These are phyloP conservation scores for Rhagoletis zephyria DNA, from an alignment of 1,140 invertebrate species.

Conservation along the genomic window DNA sequence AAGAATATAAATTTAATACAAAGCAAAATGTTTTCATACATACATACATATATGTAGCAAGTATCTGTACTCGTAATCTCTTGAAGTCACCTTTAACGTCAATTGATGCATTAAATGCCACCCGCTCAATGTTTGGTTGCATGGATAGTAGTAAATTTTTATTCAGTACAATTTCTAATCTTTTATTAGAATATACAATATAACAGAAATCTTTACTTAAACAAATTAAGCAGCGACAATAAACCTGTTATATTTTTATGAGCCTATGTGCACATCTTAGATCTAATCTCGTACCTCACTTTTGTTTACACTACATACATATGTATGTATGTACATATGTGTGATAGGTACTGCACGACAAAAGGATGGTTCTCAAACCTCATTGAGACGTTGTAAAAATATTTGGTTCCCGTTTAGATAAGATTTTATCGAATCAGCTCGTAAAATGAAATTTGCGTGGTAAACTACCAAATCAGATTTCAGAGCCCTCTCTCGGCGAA, in stretches of 20 bases:
- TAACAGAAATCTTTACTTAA: background rate
- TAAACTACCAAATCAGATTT: no score
- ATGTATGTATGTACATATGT: no score
- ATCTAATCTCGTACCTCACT: background rate
- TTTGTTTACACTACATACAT: background rate
- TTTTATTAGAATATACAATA: constrained; percentile 3
- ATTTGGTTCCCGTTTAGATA: no score
- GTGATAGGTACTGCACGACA: no score
- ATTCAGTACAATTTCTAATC: constrained; percentile 38
- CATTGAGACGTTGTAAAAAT: no score
- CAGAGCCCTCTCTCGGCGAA: no score
- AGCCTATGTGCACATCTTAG: no score
- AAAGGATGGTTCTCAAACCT: no score
- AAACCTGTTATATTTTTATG: background rate
- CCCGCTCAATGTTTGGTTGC: background rate
- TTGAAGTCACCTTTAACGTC: background rate
- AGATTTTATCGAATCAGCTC: no score
- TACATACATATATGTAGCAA: no score
- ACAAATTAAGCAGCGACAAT: constrained; percentile 22
- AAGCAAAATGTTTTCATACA: background rate
- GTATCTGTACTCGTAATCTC: background rate
- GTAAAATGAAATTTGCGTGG: no score
- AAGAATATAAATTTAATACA: background rate
- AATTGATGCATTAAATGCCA: constrained; percentile 19
- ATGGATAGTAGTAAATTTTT: constrained; percentile 30